phyloP scores from a whole-genome alignment of 2,888 invertebrate genomes.

The Endomychus coccineus region DNA sequence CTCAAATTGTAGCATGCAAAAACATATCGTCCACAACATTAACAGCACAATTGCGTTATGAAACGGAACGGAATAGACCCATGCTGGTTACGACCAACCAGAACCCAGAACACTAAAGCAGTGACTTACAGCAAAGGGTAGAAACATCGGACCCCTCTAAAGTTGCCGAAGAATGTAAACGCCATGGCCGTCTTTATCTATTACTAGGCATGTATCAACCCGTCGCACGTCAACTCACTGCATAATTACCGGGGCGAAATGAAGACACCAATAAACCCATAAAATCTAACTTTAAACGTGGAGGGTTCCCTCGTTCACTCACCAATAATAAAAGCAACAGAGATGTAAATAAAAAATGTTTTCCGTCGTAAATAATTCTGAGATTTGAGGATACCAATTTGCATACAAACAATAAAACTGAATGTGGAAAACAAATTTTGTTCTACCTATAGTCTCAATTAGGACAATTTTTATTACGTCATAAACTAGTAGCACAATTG shows the following conservation, averaged over 20 bases:
- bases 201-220: slow-evolving; percentile 10
- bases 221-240: slow-evolving; percentile 4
- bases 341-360: background rate
- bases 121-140: slow-evolving; percentile 26
- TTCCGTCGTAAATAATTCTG: slow-evolving; percentile 22
- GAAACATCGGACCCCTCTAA: slow-evolving; percentile 25
- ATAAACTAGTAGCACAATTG: slow-evolving; percentile 12
- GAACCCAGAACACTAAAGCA: slow-evolving; percentile 31
- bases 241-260: slow-evolving; percentile 24
- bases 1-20: slow-evolving; percentile 25
- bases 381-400: slow-evolving; percentile 25
- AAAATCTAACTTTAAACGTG: slow-evolving; percentile 23
- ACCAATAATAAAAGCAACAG: slow-evolving; percentile 3
- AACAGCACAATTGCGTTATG: slow-evolving; percentile 32
- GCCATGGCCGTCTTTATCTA: slow-evolving; percentile 13
- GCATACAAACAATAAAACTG: slow-evolving; percentile 27
- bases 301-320: slow-evolving; percentile 4
- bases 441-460: slow-evolving; percentile 8
- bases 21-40: slow-evolving; percentile 28
- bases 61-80: slow-evolving; percentile 32
- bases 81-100: slow-evolving; percentile 36
- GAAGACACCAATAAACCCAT: slow-evolving; percentile 35
- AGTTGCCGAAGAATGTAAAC: slow-evolving; percentile 23
- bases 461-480: slow-evolving; percentile 16
- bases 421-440: slow-evolving; percentile 18